Conservation (phyloP, 2,113 vertebrate species). For the Prunella fulvescens region DNA sequence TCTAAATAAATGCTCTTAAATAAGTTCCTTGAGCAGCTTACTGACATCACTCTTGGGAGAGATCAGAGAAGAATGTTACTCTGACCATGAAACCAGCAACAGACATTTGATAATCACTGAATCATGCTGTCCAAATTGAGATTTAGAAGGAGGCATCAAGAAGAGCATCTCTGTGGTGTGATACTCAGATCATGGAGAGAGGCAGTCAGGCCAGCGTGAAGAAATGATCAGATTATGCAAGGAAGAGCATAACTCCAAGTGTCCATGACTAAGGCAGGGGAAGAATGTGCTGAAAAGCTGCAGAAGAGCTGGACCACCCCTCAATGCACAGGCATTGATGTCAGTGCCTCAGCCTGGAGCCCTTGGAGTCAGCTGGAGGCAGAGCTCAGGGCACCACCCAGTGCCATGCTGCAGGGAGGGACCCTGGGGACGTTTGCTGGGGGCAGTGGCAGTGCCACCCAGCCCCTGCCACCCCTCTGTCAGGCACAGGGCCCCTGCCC, state of each 20-base stretch:
- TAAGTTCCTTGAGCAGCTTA: background rate
- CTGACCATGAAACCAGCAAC: background rate
- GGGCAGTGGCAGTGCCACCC: background rate
- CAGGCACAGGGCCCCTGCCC: fast-evolving
- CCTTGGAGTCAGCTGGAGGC: background rate
- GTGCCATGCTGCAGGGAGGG: background rate
- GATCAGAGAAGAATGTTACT: background rate
- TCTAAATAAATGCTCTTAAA: background rate
- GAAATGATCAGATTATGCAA: background rate
- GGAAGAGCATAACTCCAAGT: background rate
- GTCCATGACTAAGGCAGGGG: background rate
- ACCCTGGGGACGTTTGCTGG: background rate
- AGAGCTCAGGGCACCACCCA: fast-evolving
- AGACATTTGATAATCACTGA: background rate
- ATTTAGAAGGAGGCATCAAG: background rate
- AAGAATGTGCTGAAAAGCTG: background rate
- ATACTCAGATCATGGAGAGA: background rate
- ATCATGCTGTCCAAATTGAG: background rate
- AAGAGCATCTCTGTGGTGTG: background rate
- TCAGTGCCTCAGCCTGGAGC: fast-evolving
- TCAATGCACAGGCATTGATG: fast-evolving
- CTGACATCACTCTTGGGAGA: background rate
- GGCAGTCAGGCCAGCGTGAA: background rate
- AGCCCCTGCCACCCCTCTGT: no score
- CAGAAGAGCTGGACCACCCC: background rate